A percentile compares a stretch with the other conserved stretches of the same genome.
These are phyloP conservation scores for Fragum fragum DNA, from an alignment of 2,888 invertebrate species.

Conservation along the genomic window DNA sequence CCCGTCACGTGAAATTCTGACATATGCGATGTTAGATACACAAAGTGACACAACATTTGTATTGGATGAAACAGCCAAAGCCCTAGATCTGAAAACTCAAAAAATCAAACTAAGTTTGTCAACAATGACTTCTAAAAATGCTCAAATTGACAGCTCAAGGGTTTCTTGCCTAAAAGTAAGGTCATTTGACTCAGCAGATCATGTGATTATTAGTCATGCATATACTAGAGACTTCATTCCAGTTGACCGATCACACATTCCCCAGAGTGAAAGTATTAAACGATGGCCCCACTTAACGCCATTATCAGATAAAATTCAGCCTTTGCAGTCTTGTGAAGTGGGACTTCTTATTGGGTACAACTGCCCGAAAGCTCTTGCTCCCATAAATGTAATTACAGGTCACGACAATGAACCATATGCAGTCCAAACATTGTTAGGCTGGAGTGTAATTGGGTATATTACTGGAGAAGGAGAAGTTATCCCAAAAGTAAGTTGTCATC, in stretches of 20 bases:
- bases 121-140: conserved; percentile 50
- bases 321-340: conserved; percentile 59
- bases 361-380: conserved; percentile 57
- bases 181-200: conserved; percentile 24
- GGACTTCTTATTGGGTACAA: conserved; percentile 62
- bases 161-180: conserved; percentile 37
- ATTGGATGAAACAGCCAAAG: conserved; percentile 27
- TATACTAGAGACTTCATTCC: conserved; percentile 60
- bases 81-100: conserved; percentile 3
- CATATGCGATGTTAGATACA: conserved; percentile 55
- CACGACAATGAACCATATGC: conserved; percentile 52
- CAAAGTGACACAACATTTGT: conserved; percentile 61
- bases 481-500: not conserved
- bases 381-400: conserved; percentile 36
- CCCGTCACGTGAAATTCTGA: conserved; percentile 35
- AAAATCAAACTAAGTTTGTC: conserved; percentile 39
- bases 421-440: conserved; percentile 52
- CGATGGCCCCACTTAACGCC: conserved; percentile 40
- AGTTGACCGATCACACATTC: conserved; percentile 53
- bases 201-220: conserved; percentile 28
- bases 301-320: conserved; percentile 39
- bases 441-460: conserved; percentile 60
- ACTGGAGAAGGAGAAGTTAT: not conserved
- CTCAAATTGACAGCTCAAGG: conserved; percentile 39
- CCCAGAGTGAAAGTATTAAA: conserved; percentile 28